These are phyloP conservation scores for Abrostola tripartita DNA, from an alignment of 2,888 invertebrate species.

Conservation along the genomic window DNA sequence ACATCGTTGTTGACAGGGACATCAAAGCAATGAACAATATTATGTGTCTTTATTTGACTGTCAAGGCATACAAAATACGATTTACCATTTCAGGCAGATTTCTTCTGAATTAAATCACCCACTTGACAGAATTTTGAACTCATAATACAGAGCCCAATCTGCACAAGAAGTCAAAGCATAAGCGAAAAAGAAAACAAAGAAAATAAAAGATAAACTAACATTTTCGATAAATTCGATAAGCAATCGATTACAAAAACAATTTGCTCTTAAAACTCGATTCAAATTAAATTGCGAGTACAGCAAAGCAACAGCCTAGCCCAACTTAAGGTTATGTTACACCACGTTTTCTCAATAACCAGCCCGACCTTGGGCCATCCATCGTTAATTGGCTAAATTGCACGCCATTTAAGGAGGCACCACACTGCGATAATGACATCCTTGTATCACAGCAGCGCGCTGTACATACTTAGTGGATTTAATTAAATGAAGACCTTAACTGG, in stretches of 20 bases:
- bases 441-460: constrained; percentile 60
- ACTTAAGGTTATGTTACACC: constrained; percentile 60
- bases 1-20: too few relatives aligned
- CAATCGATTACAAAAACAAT: not conserved
- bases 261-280: not conserved
- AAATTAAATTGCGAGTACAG: constrained; percentile 17
- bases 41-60: too few relatives aligned
- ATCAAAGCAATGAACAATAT: too few relatives aligned
- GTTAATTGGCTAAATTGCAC: constrained; percentile 81
- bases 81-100: too few relatives aligned
- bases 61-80: too few relatives aligned
- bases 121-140: too few relatives aligned
- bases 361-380: constrained; percentile 78
- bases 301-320: constrained; percentile 17
- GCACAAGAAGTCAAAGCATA: too few relatives aligned
- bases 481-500: constrained; percentile 63
- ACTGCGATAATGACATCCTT: constrained; percentile 79
- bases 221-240: too few relatives aligned
- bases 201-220: too few relatives aligned
- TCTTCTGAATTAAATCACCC: too few relatives aligned
- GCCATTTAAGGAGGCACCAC: constrained; percentile 77
- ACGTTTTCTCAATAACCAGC: constrained; percentile 72
- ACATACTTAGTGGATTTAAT: constrained; percentile 75
- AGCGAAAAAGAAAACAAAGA: too few relatives aligned
- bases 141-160: too few relatives aligned